Evolutionary conservation across 2,113 vertebrate species (phyloP).

Genomic region (Ptilorrhoa leucosticta): DNA sequence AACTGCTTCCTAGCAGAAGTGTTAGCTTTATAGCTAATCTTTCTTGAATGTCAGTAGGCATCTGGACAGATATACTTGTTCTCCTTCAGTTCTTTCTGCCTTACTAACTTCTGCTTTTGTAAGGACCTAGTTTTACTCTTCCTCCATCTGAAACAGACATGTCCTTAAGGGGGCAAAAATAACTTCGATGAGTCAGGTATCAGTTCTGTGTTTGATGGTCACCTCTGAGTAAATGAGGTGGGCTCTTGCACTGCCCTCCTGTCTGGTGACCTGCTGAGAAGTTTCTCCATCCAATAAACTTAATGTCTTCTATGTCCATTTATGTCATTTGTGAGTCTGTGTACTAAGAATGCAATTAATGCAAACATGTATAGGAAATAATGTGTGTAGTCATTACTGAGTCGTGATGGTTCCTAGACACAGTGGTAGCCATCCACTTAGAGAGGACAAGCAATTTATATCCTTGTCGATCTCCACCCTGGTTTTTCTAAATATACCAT

Average conservation of each 20-base stretch:
- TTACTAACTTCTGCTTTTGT: background rate
- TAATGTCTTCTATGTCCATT: background rate
- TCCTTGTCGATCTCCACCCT: background rate
- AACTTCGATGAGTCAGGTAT: background rate
- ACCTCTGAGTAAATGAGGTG: background rate
- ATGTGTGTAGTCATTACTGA: background rate
- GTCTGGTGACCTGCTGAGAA: background rate
- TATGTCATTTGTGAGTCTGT: accelerated
- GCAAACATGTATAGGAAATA: background rate
- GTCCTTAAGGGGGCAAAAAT: background rate
- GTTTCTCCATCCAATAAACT: background rate
- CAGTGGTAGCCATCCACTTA: background rate
- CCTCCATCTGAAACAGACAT: background rate
- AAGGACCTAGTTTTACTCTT: background rate
- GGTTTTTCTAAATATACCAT: background rate
- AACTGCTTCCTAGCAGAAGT: background rate
- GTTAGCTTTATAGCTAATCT: background rate
- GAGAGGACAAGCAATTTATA: background rate
- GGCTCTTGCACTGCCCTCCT: background rate
- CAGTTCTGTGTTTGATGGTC: background rate
- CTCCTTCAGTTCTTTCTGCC: background rate
- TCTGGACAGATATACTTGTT: background rate
- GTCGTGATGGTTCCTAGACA: background rate
- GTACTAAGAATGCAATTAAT: background rate
- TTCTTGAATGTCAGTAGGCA: background rate